A percentile compares a stretch with the other conserved stretches of the same genome.
These are phyloP conservation scores for Neotoxoptera formosana DNA, from an alignment of 1,140 invertebrate genomes.

Conservation along the genomic window DNA sequence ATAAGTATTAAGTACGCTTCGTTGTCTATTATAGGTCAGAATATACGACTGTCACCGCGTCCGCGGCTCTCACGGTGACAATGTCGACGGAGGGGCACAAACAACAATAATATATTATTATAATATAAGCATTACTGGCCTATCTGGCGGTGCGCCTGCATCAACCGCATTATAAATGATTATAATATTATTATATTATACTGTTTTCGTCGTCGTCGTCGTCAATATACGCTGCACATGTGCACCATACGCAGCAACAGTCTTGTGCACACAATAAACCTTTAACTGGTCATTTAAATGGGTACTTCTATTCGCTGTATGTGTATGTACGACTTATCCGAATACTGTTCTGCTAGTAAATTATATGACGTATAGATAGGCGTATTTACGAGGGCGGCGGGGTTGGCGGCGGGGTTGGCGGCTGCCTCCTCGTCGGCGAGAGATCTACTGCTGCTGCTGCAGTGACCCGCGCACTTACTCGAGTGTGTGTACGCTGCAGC, in stretches of 20 bases:
- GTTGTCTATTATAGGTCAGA: background rate
- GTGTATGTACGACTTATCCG: background rate
- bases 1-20: background rate
- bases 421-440: background rate
- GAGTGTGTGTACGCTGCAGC: background rate
- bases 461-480: background rate
- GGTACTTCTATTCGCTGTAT: background rate
- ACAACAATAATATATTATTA: no score
- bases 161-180: background rate
- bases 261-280: background rate
- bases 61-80: background rate
- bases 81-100: background rate
- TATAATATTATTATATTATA: background rate
- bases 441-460: background rate
- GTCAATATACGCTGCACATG: background rate
- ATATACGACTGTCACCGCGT: no score
- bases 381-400: background rate
- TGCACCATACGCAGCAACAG: background rate
- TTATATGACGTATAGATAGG: background rate
- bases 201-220: background rate
- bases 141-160: background rate
- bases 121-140: background rate
- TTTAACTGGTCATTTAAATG: background rate
- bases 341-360: background rate
- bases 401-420: no score